Conservation (phyloP, 2,113 vertebrate species). For the Bostrychus sinensis region DNA sequence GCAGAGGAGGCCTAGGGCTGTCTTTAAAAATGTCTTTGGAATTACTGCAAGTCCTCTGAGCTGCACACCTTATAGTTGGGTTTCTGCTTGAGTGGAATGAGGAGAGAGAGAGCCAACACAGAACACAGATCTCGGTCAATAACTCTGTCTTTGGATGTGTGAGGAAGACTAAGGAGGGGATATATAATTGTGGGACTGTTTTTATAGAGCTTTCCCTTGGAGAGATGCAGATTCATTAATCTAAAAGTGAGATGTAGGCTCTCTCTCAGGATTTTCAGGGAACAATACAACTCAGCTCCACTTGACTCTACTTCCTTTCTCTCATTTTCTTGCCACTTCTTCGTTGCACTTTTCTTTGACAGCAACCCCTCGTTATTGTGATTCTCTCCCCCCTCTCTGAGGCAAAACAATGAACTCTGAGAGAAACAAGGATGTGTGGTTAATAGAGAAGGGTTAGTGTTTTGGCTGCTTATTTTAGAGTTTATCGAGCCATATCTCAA, state of each 20-base stretch:
- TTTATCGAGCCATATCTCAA: background rate
- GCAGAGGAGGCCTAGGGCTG: slow-evolving; percentile 1
- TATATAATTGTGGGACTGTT: slow-evolving; percentile 46
- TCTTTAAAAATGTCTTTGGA: slow-evolving; percentile 24
- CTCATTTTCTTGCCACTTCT: slow-evolving; percentile 9
- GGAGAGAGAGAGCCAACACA: slow-evolving; percentile 18
- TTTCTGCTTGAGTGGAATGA: slow-evolving; percentile 33
- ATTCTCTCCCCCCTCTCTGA: background rate
- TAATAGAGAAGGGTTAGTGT: background rate
- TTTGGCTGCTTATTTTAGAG: slow-evolving; percentile 4
- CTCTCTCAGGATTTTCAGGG: slow-evolving; percentile 24
- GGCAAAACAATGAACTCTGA: slow-evolving; percentile 8
- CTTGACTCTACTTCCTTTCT: background rate
- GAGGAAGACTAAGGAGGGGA: slow-evolving; percentile 24
- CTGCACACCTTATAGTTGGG: slow-evolving; percentile 23
- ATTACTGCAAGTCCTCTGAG: slow-evolving; percentile 23
- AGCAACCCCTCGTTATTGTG: background rate
- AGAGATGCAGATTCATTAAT: slow-evolving; percentile 54
- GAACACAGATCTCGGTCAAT: slow-evolving; percentile 45
- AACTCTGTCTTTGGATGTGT: background rate
- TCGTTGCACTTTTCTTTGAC: slow-evolving; percentile 9
- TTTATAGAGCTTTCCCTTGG: slow-evolving; percentile 34
- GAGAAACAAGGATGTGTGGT: background rate
- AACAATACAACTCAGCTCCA: slow-evolving; percentile 14
- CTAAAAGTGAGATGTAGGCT: slow-evolving; percentile 36